Evolutionary conservation across 2,888 invertebrate species (phyloP).

Genomic region (Agrotis puta): DNA sequence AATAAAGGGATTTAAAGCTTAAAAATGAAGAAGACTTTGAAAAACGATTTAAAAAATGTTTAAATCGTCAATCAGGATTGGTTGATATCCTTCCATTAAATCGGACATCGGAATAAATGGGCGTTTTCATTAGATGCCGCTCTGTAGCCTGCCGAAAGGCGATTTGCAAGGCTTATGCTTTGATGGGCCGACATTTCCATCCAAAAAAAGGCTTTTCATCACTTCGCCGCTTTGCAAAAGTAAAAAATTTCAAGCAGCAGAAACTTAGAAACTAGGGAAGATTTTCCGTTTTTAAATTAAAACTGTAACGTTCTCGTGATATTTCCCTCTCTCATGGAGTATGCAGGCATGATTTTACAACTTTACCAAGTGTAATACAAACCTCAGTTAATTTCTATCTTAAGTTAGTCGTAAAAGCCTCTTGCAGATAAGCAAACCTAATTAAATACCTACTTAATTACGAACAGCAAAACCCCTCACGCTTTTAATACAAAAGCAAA

Average conservation of each 20-base stretch:
- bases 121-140: conserved; percentile 68
- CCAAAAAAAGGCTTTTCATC: conserved; percentile 40
- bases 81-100: conserved; percentile 71
- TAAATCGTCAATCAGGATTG: conserved; percentile 63
- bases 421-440: conserved; percentile 11
- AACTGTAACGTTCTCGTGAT: not conserved
- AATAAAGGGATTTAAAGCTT: no score
- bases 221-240: conserved; percentile 10
- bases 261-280: no score
- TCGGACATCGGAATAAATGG: conserved; percentile 68
- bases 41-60: conserved; percentile 55
- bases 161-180: conserved; percentile 55
- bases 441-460: conserved; percentile 19
- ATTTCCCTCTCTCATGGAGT: not conserved
- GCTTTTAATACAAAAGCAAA: not conserved
- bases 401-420: not conserved
- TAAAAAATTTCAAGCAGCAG: no score
- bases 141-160: conserved; percentile 41
- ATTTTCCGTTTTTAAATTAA: no score
- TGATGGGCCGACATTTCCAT: conserved; percentile 24
- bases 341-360: not conserved
- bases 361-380: not conserved
- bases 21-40: conserved; percentile 15
- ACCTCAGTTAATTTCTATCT: not conserved
- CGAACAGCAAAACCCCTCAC: not conserved